These are phyloP conservation scores for Lanius collurio DNA, from an alignment of 2,113 vertebrate species.

Conservation along the genomic window DNA sequence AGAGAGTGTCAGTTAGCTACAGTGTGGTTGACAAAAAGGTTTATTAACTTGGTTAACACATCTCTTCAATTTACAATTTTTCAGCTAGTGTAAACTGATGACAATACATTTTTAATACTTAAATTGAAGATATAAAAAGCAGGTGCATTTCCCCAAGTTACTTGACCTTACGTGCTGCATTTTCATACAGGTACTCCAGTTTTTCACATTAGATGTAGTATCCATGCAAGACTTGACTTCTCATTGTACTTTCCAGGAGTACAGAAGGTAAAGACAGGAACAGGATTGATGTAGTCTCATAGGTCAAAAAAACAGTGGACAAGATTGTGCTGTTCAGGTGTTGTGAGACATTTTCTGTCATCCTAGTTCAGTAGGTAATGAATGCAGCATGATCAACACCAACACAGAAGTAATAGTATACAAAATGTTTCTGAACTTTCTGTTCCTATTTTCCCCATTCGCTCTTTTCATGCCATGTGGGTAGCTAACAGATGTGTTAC, in stretches of 20 bases:
- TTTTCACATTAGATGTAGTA: not conserved
- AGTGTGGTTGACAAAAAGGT: not conserved
- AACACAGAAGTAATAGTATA: not conserved
- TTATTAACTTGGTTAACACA: not conserved
- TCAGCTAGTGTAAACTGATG: not conserved
- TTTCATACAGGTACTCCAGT: not conserved
- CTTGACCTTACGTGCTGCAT: not conserved
- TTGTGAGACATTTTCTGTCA: not conserved
- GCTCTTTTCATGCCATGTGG: slow-evolving; percentile 5
- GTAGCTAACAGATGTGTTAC: slow-evolving; percentile 58
- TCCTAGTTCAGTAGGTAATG: not conserved
- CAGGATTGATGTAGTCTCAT: not conserved
- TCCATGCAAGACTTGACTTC: not conserved
- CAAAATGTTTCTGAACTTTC: not conserved
- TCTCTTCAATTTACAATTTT: not conserved
- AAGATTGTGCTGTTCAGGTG: not conserved
- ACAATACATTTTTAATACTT: not conserved
- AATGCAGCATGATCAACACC: not conserved
- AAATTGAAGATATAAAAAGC: slow-evolving; percentile 27
- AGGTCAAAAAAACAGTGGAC: not conserved
- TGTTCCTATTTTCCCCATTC: not conserved
- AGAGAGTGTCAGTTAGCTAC: not conserved
- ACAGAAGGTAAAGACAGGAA: not conserved
- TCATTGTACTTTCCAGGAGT: not conserved
- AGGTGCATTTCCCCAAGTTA: slow-evolving; percentile 36